Evolutionary conservation across 1,140 invertebrate species (phyloP).

Genomic region (Chironomus tepperi): DNA sequence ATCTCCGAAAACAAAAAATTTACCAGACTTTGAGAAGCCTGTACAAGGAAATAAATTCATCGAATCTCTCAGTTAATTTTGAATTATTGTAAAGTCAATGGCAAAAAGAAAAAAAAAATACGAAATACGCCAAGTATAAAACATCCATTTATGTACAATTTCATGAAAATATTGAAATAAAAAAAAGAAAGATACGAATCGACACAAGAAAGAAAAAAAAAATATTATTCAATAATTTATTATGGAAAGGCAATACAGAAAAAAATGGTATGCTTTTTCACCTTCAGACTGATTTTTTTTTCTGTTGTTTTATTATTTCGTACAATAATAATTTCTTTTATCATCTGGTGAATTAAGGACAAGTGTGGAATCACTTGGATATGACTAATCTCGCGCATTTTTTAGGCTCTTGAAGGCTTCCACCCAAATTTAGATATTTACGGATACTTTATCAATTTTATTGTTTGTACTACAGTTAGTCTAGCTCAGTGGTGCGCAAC

Average conservation of each 20-base stretch:
- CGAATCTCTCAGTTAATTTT: too few relatives aligned
- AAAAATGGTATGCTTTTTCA: slow-evolving; percentile 7
- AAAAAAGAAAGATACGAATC: slow-evolving; percentile 12
- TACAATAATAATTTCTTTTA: background rate
- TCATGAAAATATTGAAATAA: slow-evolving; percentile 9
- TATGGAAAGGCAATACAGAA: background rate
- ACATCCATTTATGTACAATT: slow-evolving; percentile 2
- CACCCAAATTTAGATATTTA: too few relatives aligned
- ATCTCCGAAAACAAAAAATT: too few relatives aligned
- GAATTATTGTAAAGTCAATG: too few relatives aligned
- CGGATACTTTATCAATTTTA: too few relatives aligned
- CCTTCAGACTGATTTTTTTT: background rate
- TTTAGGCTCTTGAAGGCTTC: too few relatives aligned
- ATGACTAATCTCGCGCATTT: background rate
- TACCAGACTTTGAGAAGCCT: too few relatives aligned
- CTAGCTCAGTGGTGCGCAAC: too few relatives aligned
- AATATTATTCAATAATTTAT: slow-evolving; percentile 19
- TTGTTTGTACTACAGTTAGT: too few relatives aligned
- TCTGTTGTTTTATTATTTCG: background rate
- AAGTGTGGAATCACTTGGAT: background rate
- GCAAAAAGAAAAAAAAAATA: too few relatives aligned
- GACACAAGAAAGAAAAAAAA: background rate
- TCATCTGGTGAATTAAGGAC: background rate
- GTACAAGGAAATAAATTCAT: too few relatives aligned
- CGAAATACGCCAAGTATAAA: background rate